phyloP scores from a whole-genome alignment of 2,113 vertebrate genomes.

The Todiramphus saurophagus region DNA sequence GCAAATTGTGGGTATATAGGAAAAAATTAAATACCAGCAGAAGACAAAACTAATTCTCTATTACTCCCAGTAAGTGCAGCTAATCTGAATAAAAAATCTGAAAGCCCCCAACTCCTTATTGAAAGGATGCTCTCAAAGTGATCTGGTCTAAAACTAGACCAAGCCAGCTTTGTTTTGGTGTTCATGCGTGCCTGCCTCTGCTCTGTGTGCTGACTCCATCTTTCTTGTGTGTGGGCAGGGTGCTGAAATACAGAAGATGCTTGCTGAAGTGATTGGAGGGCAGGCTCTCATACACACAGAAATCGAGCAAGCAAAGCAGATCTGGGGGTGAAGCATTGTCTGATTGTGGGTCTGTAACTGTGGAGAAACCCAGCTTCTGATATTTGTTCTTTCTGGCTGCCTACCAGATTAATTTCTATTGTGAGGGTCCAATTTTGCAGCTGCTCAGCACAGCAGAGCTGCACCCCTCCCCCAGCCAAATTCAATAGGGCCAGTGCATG shows the following conservation, averaged over 20 bases:
- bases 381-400: constrained; percentile 42
- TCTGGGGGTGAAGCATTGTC: not conserved
- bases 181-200: not conserved
- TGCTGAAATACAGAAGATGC: not conserved
- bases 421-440: constrained; percentile 34
- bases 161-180: constrained; percentile 33
- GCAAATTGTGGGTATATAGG: not conserved
- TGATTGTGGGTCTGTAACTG: not conserved
- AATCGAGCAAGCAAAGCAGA: not conserved
- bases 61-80: not conserved
- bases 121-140: constrained; percentile 4
- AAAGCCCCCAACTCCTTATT: not conserved
- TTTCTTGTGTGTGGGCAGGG: not conserved
- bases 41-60: not conserved
- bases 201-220: constrained; percentile 11
- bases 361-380: constrained; percentile 22
- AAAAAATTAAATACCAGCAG: constrained; percentile 19
- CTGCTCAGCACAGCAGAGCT: constrained; percentile 35
- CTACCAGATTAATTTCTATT: constrained; percentile 46
- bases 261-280: not conserved
- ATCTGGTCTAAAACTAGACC: not conserved
- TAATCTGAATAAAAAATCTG: constrained; percentile 25
- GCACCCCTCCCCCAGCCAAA: constrained; percentile 18
- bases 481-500: not conserved
- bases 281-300: not conserved